phyloP scores from a whole-genome alignment of 2,113 vertebrate genomes.

The Mirounga angustirostris region DNA sequence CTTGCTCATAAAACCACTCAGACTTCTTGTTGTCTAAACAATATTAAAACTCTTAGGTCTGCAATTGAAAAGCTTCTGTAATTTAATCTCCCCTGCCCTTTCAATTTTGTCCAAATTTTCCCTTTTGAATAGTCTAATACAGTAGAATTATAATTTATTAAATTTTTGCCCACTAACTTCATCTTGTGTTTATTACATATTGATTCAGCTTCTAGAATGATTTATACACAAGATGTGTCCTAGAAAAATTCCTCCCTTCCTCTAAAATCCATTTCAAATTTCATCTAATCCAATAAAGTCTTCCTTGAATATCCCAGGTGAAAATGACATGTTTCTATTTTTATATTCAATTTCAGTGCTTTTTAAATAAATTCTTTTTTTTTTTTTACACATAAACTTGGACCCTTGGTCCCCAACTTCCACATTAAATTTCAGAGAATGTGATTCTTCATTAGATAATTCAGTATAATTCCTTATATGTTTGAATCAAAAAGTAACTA shows the following conservation, averaged over 20 bases:
- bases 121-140: neutral
- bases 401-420: neutral
- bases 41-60: neutral
- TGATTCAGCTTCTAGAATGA: neutral
- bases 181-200: neutral
- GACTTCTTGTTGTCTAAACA: neutral
- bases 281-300: neutral
- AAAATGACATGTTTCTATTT: neutral
- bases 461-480: neutral
- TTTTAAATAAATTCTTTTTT: neutral
- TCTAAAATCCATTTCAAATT: conserved; percentile 11
- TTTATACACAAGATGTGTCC: neutral
- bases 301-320: neutral
- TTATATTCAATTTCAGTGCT: neutral
- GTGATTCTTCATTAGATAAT: neutral
- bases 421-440: neutral
- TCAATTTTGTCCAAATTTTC: neutral
- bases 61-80: neutral
- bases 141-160: neutral
- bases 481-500: neutral
- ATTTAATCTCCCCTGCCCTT: neutral
- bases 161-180: neutral
- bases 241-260: neutral
- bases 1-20: neutral
- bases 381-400: neutral